These are phyloP conservation scores for Sialis fuliginosa DNA, from an alignment of 2,888 invertebrate species.

Conservation along the genomic window DNA sequence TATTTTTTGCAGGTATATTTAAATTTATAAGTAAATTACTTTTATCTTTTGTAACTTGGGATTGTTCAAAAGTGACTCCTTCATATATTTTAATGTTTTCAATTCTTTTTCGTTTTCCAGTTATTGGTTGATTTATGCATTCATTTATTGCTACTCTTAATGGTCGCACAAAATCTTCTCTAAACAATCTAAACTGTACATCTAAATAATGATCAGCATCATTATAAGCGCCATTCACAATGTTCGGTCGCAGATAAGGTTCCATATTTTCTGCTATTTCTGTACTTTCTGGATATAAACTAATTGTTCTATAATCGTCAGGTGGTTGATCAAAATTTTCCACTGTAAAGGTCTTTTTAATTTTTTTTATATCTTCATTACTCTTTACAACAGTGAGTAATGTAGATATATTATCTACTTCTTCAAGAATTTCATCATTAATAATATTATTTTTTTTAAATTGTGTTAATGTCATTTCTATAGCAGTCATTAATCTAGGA, in stretches of 20 bases:
- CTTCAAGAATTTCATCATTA: too few species aligned
- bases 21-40: conserved; percentile 10
- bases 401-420: too few species aligned
- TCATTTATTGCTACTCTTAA: conserved; percentile 42
- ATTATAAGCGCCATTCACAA: conserved; percentile 40
- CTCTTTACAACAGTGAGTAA: too few species aligned
- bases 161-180: conserved; percentile 66
- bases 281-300: conserved; percentile 31
- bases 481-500: too few species aligned
- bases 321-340: conserved; percentile 22
- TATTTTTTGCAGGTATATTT: conserved; percentile 14
- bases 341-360: too few species aligned
- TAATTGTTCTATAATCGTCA: conserved; percentile 31
- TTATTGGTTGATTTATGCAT: conserved; percentile 9
- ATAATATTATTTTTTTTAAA: too few species aligned
- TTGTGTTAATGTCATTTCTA: too few species aligned
- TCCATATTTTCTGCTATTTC: conserved; percentile 19
- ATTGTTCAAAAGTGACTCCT: conserved; percentile 8
- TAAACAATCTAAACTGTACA: conserved; percentile 55
- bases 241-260: conserved; percentile 36
- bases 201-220: conserved; percentile 56
- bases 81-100: conserved; percentile 12
- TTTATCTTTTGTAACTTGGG: too few species aligned
- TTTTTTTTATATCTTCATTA: too few species aligned
- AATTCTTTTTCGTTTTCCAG: background rate